Percentiles rank a stretch among this genome's conserved stretches.
These are phyloP conservation scores for Dioctria linearis DNA, from an alignment of 2,888 invertebrate genomes.

Conservation along the genomic window DNA sequence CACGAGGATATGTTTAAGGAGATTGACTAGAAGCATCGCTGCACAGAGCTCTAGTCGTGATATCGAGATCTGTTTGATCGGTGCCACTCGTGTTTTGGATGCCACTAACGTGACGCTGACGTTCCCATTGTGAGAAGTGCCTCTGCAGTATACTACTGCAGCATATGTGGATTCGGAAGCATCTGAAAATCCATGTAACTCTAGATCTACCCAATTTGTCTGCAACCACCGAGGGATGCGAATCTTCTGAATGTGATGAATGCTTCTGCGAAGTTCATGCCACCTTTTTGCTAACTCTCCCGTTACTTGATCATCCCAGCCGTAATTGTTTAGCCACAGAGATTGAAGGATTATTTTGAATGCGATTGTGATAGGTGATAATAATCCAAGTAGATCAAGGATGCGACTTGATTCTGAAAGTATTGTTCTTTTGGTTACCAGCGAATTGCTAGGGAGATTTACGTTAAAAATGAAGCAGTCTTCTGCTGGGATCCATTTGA, in stretches of 20 bases:
- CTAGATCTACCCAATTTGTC: not conserved
- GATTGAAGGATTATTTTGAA: slow-evolving; percentile 3
- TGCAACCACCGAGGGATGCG: not conserved
- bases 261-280: not conserved
- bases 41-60: no score
- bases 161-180: slow-evolving; percentile 23
- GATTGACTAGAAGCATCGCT: no score
- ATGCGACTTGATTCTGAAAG: not conserved
- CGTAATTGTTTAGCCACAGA: not conserved
- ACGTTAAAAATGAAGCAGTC: not conserved
- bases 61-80: no score
- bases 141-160: slow-evolving; percentile 15
- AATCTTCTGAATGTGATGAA: not conserved
- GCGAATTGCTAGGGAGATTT: not conserved
- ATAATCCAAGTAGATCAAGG: not conserved
- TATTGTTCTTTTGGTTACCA: not conserved
- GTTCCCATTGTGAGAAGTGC: not conserved
- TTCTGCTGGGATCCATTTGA: no score
- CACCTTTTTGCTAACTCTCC: not conserved
- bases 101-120: no score
- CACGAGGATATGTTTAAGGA: no score
- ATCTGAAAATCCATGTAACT: not conserved
- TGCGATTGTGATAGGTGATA: not conserved
- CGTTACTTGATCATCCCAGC: not conserved
- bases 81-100: no score